Evolutionary conservation across 1,140 invertebrate species (phyloP).

Genomic region (Neodiprion virginianus): DNA sequence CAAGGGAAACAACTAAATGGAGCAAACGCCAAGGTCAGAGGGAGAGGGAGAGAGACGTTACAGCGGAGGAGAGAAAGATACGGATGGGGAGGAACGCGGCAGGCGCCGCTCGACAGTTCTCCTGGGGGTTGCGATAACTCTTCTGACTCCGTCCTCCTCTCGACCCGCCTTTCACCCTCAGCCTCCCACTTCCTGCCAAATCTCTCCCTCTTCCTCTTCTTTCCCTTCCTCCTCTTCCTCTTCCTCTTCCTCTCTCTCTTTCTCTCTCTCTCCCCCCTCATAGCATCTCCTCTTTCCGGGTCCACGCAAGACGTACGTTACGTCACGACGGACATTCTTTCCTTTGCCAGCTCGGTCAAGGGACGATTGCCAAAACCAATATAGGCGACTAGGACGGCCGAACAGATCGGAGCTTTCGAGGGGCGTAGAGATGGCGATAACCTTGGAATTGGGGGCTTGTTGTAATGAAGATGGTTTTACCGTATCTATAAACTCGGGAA

Average conservation of each 20-base stretch:
- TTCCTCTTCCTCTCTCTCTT: background rate
- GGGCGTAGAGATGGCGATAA: background rate
- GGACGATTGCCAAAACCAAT: background rate
- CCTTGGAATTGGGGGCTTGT: background rate
- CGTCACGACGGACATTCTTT: background rate
- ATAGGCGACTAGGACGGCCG: background rate
- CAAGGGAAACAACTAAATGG: background rate
- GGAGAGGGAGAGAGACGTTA: background rate
- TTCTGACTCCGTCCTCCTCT: background rate
- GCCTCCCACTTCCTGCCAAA: background rate
- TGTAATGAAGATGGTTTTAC: background rate
- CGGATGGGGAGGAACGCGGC: too few species aligned
- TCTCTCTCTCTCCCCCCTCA: background rate
- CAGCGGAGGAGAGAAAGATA: too few species aligned
- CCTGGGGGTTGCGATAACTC: background rate
- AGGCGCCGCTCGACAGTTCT: conserved; percentile 1
- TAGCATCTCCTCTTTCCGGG: background rate
- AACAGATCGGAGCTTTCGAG: background rate
- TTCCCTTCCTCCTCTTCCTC: background rate
- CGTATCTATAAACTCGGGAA: too few species aligned
- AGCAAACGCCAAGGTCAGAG: conserved; percentile 3
- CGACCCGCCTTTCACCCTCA: background rate
- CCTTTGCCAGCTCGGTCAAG: background rate
- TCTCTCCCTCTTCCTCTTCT: background rate
- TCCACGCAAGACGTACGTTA: background rate